phyloP scores from a whole-genome alignment of 2,888 invertebrate genomes.

The Pristionchus maxplancki region DNA sequence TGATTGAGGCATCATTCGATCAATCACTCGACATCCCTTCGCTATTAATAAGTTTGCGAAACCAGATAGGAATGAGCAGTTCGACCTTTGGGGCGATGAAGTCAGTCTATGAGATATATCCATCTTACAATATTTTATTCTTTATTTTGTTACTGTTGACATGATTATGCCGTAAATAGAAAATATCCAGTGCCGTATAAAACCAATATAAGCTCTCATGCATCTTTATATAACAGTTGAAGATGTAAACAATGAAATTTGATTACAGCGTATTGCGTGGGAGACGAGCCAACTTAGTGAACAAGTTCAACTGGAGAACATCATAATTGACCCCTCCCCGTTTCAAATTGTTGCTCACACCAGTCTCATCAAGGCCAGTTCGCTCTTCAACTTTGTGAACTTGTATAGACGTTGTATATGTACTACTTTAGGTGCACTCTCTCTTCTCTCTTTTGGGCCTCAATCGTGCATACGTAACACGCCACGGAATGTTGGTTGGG shows the following conservation, averaged over 20 bases:
- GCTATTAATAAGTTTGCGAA: slow-evolving; percentile 51
- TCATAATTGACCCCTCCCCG: slow-evolving; percentile 94
- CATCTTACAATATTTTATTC: too few relatives aligned
- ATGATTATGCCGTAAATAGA: background rate
- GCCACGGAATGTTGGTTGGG: slow-evolving; percentile 93
- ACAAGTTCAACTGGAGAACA: slow-evolving; percentile 82
- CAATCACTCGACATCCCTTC: slow-evolving; percentile 64
- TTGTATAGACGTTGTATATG: background rate
- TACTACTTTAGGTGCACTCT: slow-evolving; percentile 86
- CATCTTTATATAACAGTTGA: too few relatives aligned
- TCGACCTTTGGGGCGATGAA: slow-evolving; percentile 72
- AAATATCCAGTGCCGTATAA: too few relatives aligned
- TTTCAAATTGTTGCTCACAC: slow-evolving; percentile 88
- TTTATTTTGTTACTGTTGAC: background rate
- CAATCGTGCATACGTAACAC: slow-evolving; percentile 96
- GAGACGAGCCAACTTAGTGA: slow-evolving; percentile 91
- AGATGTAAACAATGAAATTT: too few relatives aligned
- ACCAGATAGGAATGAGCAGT: slow-evolving; percentile 56
- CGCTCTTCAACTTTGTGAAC: background rate
- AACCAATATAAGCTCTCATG: too few relatives aligned
- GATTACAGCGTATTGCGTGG: slow-evolving; percentile 88
- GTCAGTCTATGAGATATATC: too few relatives aligned
- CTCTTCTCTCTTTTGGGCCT: slow-evolving; percentile 96
- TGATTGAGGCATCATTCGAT: slow-evolving; percentile 68
- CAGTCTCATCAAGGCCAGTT: slow-evolving; percentile 71